Base-by-base conservation (phyloP, 2,797 vertebrate genomes). In the Phoxinus dragarum region DNA sequence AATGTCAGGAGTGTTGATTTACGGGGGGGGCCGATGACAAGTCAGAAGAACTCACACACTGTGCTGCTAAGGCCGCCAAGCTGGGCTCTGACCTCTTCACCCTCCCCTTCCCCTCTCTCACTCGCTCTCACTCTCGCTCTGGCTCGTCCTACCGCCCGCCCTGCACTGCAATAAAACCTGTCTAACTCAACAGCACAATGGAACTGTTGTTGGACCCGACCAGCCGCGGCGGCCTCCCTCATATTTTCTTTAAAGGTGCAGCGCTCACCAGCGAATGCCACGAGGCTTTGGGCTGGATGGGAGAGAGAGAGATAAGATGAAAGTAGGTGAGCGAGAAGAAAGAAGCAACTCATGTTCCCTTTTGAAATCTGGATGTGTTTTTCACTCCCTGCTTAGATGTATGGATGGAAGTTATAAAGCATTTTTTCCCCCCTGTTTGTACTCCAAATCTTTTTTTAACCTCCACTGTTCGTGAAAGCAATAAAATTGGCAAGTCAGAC, bases 191-290 rank as follows among this genome's bases (percentile, higher is more conserved):
- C 93, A 94, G 94, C 93, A 95, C 95, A 96, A 95, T 94, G 94
- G 86, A 93, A 92, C 93, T 94, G 94, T 96, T 96, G 95, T 96
- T 95, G 93, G 93, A 91, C 93, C 93, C 72, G 74, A 88, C 86
- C 3, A 34, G 36, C 84, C 75, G 79, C 73, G 92, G 79, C 73
- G 92, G 93, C 94, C 94, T 95, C 94, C 90, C 93, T 93, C 92
- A 94, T 95, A 94, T 95, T 95, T 95, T 95, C 94, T 96, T 96
- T 96, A 96, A 96, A 96, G 95, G 95, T 95, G 94, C 94, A 95
- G 95, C 90, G 91, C 92, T 90, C 92, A 92, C 93, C 90, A 91
- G 93, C 93, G 92, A 94, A 94, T 93, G 94, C 93, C 93, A 94
- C 92, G 89, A 91, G 93, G 90, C 90, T 91, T 93, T 69, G 64